phyloP scores from a whole-genome alignment of 1,140 invertebrate genomes.

The Argopecten irradians region DNA sequence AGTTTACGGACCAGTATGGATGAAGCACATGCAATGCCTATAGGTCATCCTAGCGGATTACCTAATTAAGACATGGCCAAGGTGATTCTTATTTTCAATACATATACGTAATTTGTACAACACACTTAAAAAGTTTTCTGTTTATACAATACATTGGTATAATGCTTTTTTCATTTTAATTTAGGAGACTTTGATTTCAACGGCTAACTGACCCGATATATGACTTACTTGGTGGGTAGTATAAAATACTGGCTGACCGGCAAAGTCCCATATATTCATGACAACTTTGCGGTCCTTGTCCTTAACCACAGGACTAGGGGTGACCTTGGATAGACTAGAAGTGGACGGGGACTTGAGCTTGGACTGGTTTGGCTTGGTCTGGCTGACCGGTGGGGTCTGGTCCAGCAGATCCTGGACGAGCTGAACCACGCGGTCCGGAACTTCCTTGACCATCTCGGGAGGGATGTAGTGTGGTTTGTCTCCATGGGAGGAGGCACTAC shows the following conservation, averaged over 20 bases:
- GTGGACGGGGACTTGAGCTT: constrained; percentile 2
- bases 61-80: too few relatives aligned
- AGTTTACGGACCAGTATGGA: too few relatives aligned
- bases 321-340: background rate
- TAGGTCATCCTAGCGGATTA: too few relatives aligned
- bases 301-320: background rate
- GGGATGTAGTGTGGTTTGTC: constrained; percentile 35
- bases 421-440: constrained; percentile 67
- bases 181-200: too few relatives aligned
- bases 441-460: constrained; percentile 58
- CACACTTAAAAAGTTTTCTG: too few relatives aligned
- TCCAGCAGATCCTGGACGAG: constrained; percentile 68
- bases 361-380: constrained; percentile 16
- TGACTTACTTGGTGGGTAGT: constrained; percentile 74
- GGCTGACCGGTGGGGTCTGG: constrained; percentile 37
- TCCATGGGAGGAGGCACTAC: background rate
- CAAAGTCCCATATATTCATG: constrained; percentile 77
- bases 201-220: background rate
- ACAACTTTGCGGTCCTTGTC: constrained; percentile 55
- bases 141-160: background rate
- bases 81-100: too few relatives aligned
- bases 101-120: too few relatives aligned
- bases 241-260: constrained; percentile 74
- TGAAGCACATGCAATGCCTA: too few relatives aligned
- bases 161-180: too few relatives aligned